These are phyloP conservation scores for Gonocerus acuteangulatus DNA, from an alignment of 2,888 invertebrate genomes.

Conservation along the genomic window DNA sequence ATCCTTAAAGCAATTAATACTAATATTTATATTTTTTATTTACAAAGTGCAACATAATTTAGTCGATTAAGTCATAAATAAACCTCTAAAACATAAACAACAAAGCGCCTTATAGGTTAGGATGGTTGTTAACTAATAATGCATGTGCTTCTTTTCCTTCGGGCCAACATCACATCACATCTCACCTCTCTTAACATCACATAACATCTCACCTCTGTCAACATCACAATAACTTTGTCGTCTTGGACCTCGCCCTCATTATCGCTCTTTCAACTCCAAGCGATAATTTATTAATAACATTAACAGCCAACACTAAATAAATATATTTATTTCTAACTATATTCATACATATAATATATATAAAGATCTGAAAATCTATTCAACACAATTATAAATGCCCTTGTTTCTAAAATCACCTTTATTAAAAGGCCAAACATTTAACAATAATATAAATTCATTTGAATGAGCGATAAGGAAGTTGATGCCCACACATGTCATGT, in stretches of 20 bases:
- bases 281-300: constrained; percentile 33
- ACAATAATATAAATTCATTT: constrained; percentile 21
- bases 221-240: not conserved
- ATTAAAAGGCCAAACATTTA: constrained; percentile 1
- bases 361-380: constrained; percentile 35
- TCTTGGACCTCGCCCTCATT: constrained; percentile 31
- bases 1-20: constrained; percentile 24
- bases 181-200: constrained; percentile 6
- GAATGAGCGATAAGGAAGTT: constrained; percentile 36
- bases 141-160: constrained; percentile 21
- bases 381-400: constrained; percentile 34
- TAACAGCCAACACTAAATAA: constrained; percentile 34
- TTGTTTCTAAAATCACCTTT: constrained; percentile 24
- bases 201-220: too few species aligned
- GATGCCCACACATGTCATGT: constrained; percentile 28
- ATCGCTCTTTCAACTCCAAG: constrained; percentile 33
- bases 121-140: constrained; percentile 27
- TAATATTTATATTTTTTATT: constrained; percentile 6
- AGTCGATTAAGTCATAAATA: constrained; percentile 22
- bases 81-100: constrained; percentile 30
- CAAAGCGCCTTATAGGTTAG: constrained; percentile 18
- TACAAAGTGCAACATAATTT: constrained; percentile 25
- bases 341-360: constrained; percentile 11
- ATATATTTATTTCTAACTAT: constrained; percentile 29
- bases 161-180: constrained; percentile 3